Evolutionary conservation across 1,140 invertebrate genomes (phyloP).

Genomic region (Meloidogyne floridensis): DNA sequence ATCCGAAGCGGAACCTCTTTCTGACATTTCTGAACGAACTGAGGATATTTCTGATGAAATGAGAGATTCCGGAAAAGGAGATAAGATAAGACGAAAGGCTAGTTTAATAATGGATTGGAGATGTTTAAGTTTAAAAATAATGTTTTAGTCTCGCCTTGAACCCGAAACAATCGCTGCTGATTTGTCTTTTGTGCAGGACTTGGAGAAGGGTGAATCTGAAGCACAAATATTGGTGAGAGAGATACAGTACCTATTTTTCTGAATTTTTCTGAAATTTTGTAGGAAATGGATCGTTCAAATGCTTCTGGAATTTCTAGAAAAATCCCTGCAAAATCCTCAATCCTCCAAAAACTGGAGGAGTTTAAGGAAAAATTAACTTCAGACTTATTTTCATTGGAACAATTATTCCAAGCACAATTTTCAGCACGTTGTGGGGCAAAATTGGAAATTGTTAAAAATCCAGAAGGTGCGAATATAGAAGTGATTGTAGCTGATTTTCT

Average conservation of each 20-base stretch:
- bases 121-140: not conserved
- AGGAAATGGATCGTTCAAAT: not conserved
- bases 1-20: not conserved
- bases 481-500: conserved; percentile 12
- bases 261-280: not conserved
- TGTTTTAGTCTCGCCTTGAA: not conserved
- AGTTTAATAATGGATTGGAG: too few species aligned
- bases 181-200: not conserved
- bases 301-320: not conserved
- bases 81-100: not conserved
- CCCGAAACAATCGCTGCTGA: not conserved
- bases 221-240: not conserved
- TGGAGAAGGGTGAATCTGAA: not conserved
- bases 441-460: not conserved
- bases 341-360: not conserved
- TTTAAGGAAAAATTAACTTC: not conserved
- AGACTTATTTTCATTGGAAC: not conserved
- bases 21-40: not conserved
- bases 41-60: not conserved
- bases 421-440: not conserved
- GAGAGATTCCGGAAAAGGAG: not conserved
- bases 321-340: not conserved
- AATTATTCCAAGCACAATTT: not conserved
- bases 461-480: conserved; percentile 2
- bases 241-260: not conserved